phyloP scores from a whole-genome alignment of 1,140 invertebrate species.

The Drosophila ambigua region DNA sequence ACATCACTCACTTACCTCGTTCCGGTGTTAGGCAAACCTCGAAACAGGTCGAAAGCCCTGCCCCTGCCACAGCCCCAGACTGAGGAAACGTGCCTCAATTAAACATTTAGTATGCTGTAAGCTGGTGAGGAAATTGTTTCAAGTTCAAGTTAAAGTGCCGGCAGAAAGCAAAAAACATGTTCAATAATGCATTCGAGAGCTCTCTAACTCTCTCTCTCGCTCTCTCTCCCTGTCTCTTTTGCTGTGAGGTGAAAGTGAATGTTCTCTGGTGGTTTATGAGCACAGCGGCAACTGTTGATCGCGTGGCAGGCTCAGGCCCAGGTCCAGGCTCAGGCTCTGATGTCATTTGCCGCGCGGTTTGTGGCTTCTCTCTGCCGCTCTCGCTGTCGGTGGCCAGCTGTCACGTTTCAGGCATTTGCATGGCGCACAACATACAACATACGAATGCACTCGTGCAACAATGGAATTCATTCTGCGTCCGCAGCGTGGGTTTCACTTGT shows the following conservation, averaged over 20 bases:
- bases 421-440: constrained; percentile 23
- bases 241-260: no score
- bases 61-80: constrained; percentile 1
- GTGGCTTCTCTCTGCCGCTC: constrained; percentile 16
- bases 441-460: constrained; percentile 38
- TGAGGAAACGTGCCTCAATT: constrained; percentile 59
- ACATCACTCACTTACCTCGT: no score
- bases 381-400: constrained; percentile 52
- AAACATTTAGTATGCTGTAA: constrained; percentile 44
- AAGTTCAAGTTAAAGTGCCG: constrained; percentile 73
- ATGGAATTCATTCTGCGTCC: constrained; percentile 52
- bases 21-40: no score
- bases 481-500: constrained; percentile 51
- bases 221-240: no score
- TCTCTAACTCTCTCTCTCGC: constrained; percentile 8
- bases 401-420: constrained; percentile 77
- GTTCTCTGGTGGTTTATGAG: no score
- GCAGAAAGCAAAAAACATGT: constrained; percentile 53
- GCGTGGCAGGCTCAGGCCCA: constrained; percentile 18
- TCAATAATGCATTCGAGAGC: constrained; percentile 53
- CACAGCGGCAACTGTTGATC: constrained; percentile 22
- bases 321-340: constrained; percentile 13
- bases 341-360: constrained; percentile 31
- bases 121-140: constrained; percentile 57
- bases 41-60: constrained; percentile 61